These are phyloP conservation scores for Motacilla tschutschensis DNA, from an alignment of 2,113 vertebrate species.

Conservation along the genomic window DNA sequence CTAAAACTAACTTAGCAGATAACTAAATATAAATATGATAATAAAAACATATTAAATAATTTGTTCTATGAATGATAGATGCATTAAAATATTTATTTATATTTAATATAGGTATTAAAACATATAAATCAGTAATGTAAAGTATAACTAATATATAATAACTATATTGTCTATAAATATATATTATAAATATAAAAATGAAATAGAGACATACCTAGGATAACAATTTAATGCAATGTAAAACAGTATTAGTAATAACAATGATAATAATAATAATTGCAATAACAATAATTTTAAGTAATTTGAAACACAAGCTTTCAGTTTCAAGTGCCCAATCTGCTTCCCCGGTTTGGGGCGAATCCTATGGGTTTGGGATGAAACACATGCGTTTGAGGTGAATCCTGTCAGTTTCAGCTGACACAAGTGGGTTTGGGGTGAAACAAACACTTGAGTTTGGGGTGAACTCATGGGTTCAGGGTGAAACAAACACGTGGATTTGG, in stretches of 20 bases:
- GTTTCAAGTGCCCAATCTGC: neutral
- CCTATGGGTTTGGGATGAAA: neutral
- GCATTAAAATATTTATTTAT: neutral
- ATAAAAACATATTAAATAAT: neutral
- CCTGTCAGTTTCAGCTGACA: no score
- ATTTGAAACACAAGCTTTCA: neutral
- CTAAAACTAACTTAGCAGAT: neutral
- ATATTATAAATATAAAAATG: neutral
- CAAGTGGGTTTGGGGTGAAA: neutral
- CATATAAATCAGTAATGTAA: neutral
- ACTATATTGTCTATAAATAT: neutral
- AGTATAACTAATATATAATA: neutral
- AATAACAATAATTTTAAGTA: neutral
- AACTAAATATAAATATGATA: neutral
- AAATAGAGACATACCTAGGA: neutral
- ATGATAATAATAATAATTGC: neutral
- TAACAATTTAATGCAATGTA: neutral
- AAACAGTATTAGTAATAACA: neutral
- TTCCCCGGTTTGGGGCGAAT: neutral
- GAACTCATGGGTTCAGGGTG: neutral
- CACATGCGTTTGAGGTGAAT: rapidly evolving
- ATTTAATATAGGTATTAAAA: neutral
- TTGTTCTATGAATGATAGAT: neutral
- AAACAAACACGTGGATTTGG: no score
- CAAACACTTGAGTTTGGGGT: no score